A percentile compares a stretch with the other conserved stretches of the same genome.
Evolutionary conservation across 2,113 vertebrate genomes (phyloP).

Genomic region (Podarcis muralis): DNA sequence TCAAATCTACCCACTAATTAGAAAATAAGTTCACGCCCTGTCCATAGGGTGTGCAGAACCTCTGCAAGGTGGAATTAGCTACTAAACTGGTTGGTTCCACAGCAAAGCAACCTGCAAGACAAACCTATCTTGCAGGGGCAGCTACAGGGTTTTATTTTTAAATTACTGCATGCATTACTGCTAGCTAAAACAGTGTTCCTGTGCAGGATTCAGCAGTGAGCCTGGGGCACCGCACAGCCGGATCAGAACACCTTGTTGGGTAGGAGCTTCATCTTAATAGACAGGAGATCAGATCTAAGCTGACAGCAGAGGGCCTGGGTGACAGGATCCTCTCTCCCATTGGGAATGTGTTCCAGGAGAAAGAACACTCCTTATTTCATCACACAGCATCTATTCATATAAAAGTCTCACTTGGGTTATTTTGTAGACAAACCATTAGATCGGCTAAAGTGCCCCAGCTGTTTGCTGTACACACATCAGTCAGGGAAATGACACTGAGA

Average conservation of each 20-base stretch:
- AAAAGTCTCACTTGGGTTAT: constrained; percentile 60
- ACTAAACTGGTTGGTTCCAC: constrained; percentile 48
- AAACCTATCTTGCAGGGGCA: constrained; percentile 50
- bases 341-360: constrained; percentile 56
- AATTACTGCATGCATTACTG: constrained; percentile 39
- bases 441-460: constrained; percentile 66
- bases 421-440: constrained; percentile 71
- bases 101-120: constrained; percentile 24
- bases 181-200: constrained; percentile 64
- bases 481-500: constrained; percentile 70
- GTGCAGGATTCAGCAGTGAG: constrained; percentile 52
- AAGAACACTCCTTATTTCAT: constrained; percentile 62
- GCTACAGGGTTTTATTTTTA: constrained; percentile 44
- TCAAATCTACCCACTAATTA: constrained; percentile 58
- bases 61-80: constrained; percentile 46
- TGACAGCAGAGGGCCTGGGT: constrained; percentile 61
- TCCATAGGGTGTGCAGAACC: constrained; percentile 39
- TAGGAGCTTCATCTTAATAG: constrained; percentile 65
- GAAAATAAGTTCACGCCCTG: constrained; percentile 52
- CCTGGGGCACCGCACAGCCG: constrained; percentile 51
- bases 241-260: constrained; percentile 64
- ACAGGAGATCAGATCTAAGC: constrained; percentile 66
- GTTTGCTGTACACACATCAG: constrained; percentile 63
- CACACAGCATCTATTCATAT: constrained; percentile 59
- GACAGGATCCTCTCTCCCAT: constrained; percentile 61